Conservation (phyloP, 53 echinoderm and acorn worm species). For the Zoroaster sp. region DNA sequence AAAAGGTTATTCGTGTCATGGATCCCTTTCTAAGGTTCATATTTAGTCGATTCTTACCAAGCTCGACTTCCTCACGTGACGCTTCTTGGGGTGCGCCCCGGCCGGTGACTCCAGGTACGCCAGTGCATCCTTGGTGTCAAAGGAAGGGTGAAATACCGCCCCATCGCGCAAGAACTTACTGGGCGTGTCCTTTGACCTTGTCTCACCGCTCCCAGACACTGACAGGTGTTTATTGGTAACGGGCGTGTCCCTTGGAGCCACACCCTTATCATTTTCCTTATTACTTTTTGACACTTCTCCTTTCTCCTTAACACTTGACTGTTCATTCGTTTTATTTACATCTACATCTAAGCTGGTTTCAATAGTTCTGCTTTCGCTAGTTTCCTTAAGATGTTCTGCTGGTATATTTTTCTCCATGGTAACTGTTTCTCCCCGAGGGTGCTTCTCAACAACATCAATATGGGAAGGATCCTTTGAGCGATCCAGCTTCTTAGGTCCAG, state of each 20-base stretch:
- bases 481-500: background rate
- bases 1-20: too few relatives aligned
- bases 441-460: background rate
- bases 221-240: conserved; percentile 46
- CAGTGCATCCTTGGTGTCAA: conserved; percentile 76
- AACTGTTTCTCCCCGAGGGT: background rate
- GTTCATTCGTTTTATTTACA: background rate
- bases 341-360: background rate
- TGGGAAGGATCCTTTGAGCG: background rate
- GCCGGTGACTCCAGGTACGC: conserved; percentile 79
- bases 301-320: background rate
- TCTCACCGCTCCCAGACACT: conserved; percentile 2
- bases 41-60: conserved; percentile 51
- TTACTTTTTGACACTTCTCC: background rate
- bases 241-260: background rate
- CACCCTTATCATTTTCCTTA: conserved; percentile 32
- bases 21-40: too few relatives aligned
- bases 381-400: background rate
- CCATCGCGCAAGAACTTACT: conserved; percentile 62
- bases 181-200: conserved; percentile 61
- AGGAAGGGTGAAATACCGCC: conserved; percentile 72
- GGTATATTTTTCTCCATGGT: background rate
- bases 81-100: conserved; percentile 41
- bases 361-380: background rate
- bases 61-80: conserved; percentile 81